These are phyloP conservation scores for Osmoderma eremita DNA, from an alignment of 2,888 invertebrate genomes.

Conservation along the genomic window DNA sequence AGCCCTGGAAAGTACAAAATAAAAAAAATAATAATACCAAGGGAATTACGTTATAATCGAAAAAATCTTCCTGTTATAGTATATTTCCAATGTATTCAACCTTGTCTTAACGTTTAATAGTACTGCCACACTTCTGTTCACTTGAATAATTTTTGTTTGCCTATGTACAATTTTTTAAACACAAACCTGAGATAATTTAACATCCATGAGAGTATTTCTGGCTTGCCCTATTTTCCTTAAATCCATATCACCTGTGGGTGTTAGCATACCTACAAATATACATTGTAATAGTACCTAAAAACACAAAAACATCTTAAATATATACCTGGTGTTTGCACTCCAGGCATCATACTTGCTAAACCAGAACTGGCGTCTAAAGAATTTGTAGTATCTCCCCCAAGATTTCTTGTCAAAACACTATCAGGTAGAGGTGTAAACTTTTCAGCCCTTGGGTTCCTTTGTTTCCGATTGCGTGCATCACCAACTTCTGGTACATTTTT, in stretches of 20 bases:
- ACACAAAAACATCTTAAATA: background rate
- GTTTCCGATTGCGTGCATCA: slow-evolving; percentile 97
- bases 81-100: too few species aligned
- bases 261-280: slow-evolving; percentile 72
- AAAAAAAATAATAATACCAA: too few species aligned
- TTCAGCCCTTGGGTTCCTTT: slow-evolving; percentile 93
- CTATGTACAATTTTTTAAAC: too few species aligned
- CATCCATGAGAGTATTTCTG: slow-evolving; percentile 98
- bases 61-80: too few species aligned
- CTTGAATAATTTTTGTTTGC: too few species aligned
- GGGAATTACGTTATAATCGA: too few species aligned
- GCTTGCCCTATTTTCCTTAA: slow-evolving; percentile 99
- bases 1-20: slow-evolving; percentile 12
- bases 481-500: slow-evolving; percentile 98
- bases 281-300: too few species aligned
- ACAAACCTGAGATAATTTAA: slow-evolving; percentile 87
- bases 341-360: slow-evolving; percentile 87
- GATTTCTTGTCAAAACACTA: slow-evolving; percentile 87
- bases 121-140: too few species aligned
- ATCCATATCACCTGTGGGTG: slow-evolving; percentile 92
- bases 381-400: slow-evolving; percentile 82
- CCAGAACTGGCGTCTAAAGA: slow-evolving; percentile 88
- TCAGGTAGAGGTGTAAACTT: slow-evolving; percentile 98
- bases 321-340: slow-evolving; percentile 79
- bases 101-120: too few species aligned